phyloP scores from a whole-genome alignment of 1,140 invertebrate genomes.

The Coelopa frigida region DNA sequence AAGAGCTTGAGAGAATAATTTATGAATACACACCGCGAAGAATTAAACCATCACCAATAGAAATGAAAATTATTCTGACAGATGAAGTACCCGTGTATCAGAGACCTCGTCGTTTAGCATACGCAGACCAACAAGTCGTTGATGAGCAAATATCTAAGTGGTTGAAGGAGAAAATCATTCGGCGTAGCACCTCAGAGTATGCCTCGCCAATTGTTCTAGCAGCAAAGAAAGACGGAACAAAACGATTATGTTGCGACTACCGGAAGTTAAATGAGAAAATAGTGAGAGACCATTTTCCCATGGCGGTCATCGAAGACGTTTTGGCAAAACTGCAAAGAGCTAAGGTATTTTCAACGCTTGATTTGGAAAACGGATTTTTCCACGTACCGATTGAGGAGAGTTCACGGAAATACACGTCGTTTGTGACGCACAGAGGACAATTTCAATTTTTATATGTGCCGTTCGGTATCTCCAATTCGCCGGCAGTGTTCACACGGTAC shows the following conservation, averaged over 20 bases:
- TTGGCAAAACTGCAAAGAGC: conserved; percentile 18
- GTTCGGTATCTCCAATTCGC: conserved; percentile 30
- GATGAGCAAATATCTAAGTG: conserved; percentile 32
- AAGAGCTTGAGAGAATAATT: too few species aligned
- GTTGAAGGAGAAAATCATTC: conserved; percentile 28
- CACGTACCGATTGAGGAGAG: conserved; percentile 1
- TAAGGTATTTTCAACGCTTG: conserved; percentile 23
- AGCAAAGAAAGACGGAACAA: conserved; percentile 20
- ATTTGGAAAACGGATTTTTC: conserved; percentile 21
- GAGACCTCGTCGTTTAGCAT: conserved; percentile 26
- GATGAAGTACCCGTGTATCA: conserved; percentile 24
- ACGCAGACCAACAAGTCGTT: conserved; percentile 25
- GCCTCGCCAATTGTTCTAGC: conserved; percentile 28
- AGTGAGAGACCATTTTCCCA: conserved; percentile 22
- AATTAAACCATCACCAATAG: too few species aligned
- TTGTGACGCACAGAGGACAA: conserved; percentile 9
- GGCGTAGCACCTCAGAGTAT: conserved; percentile 17
- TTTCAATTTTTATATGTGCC: conserved; percentile 45
- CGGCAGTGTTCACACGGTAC: conserved; percentile 26
- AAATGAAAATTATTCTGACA: conserved; percentile 18
- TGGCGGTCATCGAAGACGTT: conserved; percentile 30
- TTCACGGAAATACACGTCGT: conserved; percentile 9
- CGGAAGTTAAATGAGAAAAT: conserved; percentile 19
- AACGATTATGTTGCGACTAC: conserved; percentile 23
- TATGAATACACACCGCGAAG: too few species aligned